These are phyloP conservation scores for Oreochromis niloticus DNA, from an alignment of 2,113 vertebrate species.

Conservation along the genomic window DNA sequence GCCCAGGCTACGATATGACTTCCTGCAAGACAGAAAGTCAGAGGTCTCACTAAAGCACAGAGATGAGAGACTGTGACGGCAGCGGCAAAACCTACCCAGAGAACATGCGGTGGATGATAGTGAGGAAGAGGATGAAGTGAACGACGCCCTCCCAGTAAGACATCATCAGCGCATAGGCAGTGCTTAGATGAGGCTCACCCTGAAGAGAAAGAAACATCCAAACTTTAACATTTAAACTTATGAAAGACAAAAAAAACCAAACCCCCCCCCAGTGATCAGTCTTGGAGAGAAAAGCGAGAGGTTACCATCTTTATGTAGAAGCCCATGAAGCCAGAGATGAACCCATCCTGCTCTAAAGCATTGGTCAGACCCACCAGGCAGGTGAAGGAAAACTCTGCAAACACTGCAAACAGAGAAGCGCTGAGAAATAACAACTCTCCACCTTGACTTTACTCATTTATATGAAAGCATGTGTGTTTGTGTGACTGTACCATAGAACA, in stretches of 20 bases:
- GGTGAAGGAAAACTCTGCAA: conserved; percentile 78
- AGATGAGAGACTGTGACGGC: too few species aligned
- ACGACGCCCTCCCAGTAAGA: conserved; percentile 87
- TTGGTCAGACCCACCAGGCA: conserved; percentile 76
- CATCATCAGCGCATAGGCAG: conserved; percentile 81
- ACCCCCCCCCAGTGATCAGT: neutral
- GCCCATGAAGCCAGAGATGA: conserved; percentile 76
- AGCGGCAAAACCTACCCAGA: conserved; percentile 63
- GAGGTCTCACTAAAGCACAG: neutral
- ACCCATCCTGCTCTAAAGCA: conserved; percentile 85
- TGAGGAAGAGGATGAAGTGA: conserved; percentile 81
- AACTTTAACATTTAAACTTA: neutral
- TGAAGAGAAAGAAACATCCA: conserved; percentile 16
- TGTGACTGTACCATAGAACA: conserved; percentile 79
- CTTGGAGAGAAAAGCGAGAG: neutral
- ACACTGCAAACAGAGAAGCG: conserved; percentile 66
- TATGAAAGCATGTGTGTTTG: neutral
- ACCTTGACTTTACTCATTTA: too few species aligned
- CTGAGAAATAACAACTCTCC: neutral
- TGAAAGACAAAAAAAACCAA: too few species aligned
- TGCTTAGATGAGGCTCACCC: conserved; percentile 83
- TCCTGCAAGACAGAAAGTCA: conserved; percentile 58
- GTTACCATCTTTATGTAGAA: conserved; percentile 82
- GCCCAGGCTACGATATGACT: conserved; percentile 76
- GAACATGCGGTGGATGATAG: conserved; percentile 76